Evolutionary conservation across 2,113 vertebrate species (phyloP), one percentile per base, ranked within the genome.

Genomic region (Pachypanchax playfairii): DNA sequence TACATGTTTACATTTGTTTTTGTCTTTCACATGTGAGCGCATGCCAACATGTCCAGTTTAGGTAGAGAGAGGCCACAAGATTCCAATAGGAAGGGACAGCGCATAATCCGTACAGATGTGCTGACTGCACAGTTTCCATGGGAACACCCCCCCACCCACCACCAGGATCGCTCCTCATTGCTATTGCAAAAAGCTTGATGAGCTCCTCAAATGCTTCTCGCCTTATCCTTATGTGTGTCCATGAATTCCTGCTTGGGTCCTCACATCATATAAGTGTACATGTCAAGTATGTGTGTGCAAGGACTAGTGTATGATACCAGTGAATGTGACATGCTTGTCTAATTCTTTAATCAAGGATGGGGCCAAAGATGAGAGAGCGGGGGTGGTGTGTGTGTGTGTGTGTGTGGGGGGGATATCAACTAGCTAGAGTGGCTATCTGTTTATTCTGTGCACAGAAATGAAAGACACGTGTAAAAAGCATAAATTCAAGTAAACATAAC

Each of bases 111-210:
- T 86, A 84, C 90, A 90, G 89, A 89, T 92, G 89, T 91, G 91
- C 90, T 92, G 91, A 92, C 89, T 90, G 86, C 88, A 91, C 89
- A 84, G 91, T 92, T 92, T 92, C 91, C 89, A 92, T 92, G 90
- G 91, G 80, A 92, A 92, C 90, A 67, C 54, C 73, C 76, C 70
- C 86, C 35, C 65, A 17, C 61, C 49, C 75, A 61, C 26, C 48
- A 51, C 7, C 28, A 51, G 73, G 65, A 66, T 66, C 41, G 47
- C 79, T 78, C 58, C 61, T 75, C 67, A 60, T 72, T 72, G 66
- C 80, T 73, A 78, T 59, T 62, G 70, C 77, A 71, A 80, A n/a
- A 76, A 77, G 82, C 80, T 54, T 71, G 78, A 83, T 69, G 74
- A 77, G 73, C 74, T 79, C 66, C 31, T 73, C 63, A 75, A 61